Evolutionary conservation across 2,797 vertebrate species (phyloP).

Genomic region (Meda fulgida): DNA sequence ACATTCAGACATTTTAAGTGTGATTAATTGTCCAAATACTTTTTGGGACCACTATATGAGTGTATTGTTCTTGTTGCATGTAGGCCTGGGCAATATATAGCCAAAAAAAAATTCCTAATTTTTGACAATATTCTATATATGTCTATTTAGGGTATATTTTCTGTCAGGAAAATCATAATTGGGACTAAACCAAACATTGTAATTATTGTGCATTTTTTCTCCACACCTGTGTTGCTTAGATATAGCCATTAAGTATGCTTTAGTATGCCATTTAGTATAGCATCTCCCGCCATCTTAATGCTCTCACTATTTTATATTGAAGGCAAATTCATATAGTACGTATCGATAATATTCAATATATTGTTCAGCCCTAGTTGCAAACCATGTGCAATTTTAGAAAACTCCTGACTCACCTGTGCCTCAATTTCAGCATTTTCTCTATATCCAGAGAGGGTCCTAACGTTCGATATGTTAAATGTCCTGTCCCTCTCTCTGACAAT

Average conservation of each 20-base stretch:
- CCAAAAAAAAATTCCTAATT: background rate
- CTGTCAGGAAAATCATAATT: background rate
- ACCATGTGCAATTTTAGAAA: background rate
- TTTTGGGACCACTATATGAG: background rate
- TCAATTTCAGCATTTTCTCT: constrained; percentile 76
- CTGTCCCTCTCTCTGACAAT: constrained; percentile 61
- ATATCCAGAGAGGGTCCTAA: constrained; percentile 82
- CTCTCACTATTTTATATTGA: background rate
- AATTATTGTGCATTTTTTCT: too few relatives aligned
- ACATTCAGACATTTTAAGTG: background rate
- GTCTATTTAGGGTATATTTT: background rate
- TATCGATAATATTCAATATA: background rate
- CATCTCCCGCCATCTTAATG: background rate
- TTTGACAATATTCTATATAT: background rate
- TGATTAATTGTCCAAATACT: background rate
- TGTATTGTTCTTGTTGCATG: background rate
- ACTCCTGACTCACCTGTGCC: constrained; percentile 76
- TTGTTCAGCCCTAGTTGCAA: background rate
- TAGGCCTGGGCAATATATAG: too few relatives aligned
- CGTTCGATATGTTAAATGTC: constrained; percentile 87
- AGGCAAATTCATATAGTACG: background rate
- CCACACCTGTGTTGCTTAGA: background rate
- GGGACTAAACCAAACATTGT: background rate
- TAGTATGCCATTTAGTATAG: background rate
- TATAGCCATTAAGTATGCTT: background rate